Conservation (phyloP, 2,113 vertebrate species). For the Tachysurus vachellii region DNA sequence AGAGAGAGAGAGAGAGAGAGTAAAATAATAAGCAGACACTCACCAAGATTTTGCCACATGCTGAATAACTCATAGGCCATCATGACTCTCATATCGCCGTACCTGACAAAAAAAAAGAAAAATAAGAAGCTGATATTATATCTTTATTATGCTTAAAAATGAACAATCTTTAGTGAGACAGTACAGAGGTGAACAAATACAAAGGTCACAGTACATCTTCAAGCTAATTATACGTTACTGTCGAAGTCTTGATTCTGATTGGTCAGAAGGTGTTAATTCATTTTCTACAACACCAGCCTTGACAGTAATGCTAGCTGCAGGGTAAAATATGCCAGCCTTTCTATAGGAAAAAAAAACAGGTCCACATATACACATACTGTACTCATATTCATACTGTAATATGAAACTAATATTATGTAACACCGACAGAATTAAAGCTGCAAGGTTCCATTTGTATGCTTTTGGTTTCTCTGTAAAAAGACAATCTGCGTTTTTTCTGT, state of each 20-base stretch:
- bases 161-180: not conserved
- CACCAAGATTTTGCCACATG: conserved; percentile 84
- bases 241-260: conserved; percentile 5
- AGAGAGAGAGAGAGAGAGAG: not conserved
- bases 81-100: conserved; percentile 87
- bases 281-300: not conserved
- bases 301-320: not conserved
- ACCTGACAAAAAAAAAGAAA: conserved; percentile 66
- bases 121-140: not conserved
- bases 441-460: not conserved
- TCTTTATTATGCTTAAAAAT: not conserved
- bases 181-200: not conserved
- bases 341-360: not conserved
- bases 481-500: not conserved
- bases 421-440: not conserved
- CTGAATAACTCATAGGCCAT: conserved; percentile 89
- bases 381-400: too few species aligned
- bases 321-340: not conserved
- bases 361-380: not conserved
- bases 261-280: not conserved
- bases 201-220: not conserved
- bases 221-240: not conserved
- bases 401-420: too few species aligned
- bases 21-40: not conserved
- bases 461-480: not conserved